These are phyloP conservation scores for Acanthococcus lagerstroemiae DNA, from an alignment of 2,888 invertebrate species.

Conservation along the genomic window DNA sequence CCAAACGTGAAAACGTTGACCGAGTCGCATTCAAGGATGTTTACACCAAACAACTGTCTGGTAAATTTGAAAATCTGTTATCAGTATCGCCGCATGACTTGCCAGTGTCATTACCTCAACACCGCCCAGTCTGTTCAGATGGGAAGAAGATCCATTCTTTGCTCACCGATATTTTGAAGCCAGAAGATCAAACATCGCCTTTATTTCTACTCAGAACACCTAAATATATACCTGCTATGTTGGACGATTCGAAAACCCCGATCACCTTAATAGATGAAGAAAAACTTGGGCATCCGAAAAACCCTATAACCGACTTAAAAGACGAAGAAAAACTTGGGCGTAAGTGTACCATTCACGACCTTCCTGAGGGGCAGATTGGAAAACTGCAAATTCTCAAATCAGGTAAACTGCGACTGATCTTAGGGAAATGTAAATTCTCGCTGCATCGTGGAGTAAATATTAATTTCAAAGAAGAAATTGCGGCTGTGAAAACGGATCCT, in stretches of 20 bases:
- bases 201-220: constrained; percentile 13
- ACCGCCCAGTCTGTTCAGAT: background rate
- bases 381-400: constrained; percentile 23
- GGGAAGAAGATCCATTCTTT: background rate
- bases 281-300: background rate
- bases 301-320: background rate
- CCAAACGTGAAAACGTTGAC: background rate
- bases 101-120: constrained; percentile 8
- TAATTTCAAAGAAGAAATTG: constrained; percentile 14
- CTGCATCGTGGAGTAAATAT: constrained; percentile 6
- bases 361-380: constrained; percentile 24
- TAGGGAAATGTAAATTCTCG: constrained; percentile 22
- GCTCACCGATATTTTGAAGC: constrained; percentile 4
- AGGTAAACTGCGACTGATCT: constrained; percentile 8
- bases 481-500: background rate
- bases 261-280: background rate
- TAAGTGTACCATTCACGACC: constrained; percentile 24
- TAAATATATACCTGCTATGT: constrained; percentile 6
- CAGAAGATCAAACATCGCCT: background rate
- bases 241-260: constrained; percentile 8
- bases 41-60: background rate
- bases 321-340: background rate
- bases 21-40: background rate
- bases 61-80: background rate
- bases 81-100: constrained; percentile 5